Base-by-base conservation (phyloP, 2,888 invertebrate species). In the Germaria angustata region DNA sequence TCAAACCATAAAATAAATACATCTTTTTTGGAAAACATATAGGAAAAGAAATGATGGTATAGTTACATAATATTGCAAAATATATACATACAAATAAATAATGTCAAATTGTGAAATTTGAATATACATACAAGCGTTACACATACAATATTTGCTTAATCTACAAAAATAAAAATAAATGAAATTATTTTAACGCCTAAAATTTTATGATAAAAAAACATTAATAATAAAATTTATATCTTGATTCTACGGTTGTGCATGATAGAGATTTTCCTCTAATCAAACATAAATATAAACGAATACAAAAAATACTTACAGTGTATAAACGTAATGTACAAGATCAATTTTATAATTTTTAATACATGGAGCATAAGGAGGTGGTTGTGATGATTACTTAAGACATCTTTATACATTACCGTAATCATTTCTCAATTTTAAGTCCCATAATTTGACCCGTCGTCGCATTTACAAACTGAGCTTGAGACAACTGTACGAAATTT, bases 371-470 rank as follows among this genome's bases (percentile, higher is more conserved):
- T 22, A 22, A 4, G 20, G 9, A 20, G 34, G 13, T 63, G 5
- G 2, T 69, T 53, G 1, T 24, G 28, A 2, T 41, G 3, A 15
- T 13, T 11, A 36, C 20, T 44, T 34, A 69, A 72, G 28, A 24
- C 32, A 32, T 55, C 57, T 75, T 73, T 72, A 51, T 59, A 66
- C 66, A 34, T 66, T 44, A 66, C 24, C 51, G 66, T 68, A 39
- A 85, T 87, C 86, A 90, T 86, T 90, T 90, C 72, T 90, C 89
- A 76, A 90, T 87, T 85, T 90, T 91, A 68, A 90, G 83, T 51
- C 88, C 88, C 87, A 89, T 87, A 69, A 89, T 86, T 72, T 87
- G 89, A 11, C 81, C 87, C 66, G 87, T 87, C 78, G 86, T 85
- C 13, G 88, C 68, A 84, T 89, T 90, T 13, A 91, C 90, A 80